These are phyloP conservation scores for Thaumetopoea pityocampa DNA, from an alignment of 1,140 invertebrate species.

Conservation along the genomic window DNA sequence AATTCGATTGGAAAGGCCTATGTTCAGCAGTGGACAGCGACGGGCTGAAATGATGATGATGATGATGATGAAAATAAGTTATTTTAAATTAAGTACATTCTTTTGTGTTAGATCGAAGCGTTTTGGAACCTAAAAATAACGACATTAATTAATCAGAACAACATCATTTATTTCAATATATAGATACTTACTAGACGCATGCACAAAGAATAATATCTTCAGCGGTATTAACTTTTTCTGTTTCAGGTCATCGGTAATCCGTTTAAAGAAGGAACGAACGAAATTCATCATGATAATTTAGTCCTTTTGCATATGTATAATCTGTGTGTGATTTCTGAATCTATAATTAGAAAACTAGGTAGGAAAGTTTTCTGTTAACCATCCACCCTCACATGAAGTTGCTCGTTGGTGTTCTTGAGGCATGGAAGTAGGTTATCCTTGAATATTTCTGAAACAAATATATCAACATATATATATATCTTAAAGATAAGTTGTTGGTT, in stretches of 20 bases:
- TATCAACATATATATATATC: background rate
- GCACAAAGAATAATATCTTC: slow-evolving; percentile 86
- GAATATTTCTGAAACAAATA: slow-evolving; percentile 31
- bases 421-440: slow-evolving; percentile 44
- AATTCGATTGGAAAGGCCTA: too few relatives aligned
- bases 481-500: too few relatives aligned
- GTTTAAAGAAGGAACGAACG: slow-evolving; percentile 78
- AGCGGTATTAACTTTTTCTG: slow-evolving; percentile 84
- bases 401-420: slow-evolving; percentile 33
- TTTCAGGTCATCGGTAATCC: slow-evolving; percentile 82
- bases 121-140: too few relatives aligned
- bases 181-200: slow-evolving; percentile 83
- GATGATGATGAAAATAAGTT: too few relatives aligned
- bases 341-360: slow-evolving; percentile 27
- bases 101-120: too few relatives aligned
- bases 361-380: slow-evolving; percentile 44
- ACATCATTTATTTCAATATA: background rate
- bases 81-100: too few relatives aligned
- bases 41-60: too few relatives aligned
- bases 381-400: slow-evolving; percentile 35
- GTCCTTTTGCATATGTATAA: background rate
- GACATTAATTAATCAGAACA: too few relatives aligned
- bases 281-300: slow-evolving; percentile 73
- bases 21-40: too few relatives aligned
- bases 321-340: background rate